Conservation (phyloP, 2,797 vertebrate species). For the Chrosomus eos region DNA sequence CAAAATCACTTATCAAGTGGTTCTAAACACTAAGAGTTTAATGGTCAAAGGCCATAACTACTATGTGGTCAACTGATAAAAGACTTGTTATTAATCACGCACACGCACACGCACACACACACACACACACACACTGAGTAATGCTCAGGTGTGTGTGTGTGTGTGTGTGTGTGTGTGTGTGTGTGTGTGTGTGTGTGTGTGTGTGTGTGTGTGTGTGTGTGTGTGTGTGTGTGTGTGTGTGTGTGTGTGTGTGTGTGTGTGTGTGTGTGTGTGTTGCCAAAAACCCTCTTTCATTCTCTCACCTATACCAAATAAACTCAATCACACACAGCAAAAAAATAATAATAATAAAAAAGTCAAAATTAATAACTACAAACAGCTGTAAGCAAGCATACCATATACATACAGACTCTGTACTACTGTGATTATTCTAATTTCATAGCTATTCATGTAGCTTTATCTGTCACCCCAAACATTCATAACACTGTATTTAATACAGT, state of each 20-base stretch:
- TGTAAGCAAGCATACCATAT: not conserved
- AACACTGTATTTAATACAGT: not conserved
- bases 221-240: not conserved
- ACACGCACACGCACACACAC: not conserved
- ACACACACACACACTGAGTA: slow-evolving; percentile 50
- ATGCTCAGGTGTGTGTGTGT: slow-evolving; percentile 60
- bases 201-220: not conserved
- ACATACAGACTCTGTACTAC: not conserved
- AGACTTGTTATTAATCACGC: too few relatives aligned
- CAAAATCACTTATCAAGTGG: slow-evolving; percentile 2
- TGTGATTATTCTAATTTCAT: not conserved
- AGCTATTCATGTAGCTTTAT: not conserved
- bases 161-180: not conserved
- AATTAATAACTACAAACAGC: not conserved
- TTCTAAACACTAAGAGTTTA: not conserved
- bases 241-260: not conserved
- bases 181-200: slow-evolving; percentile 31
- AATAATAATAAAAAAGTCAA: not conserved
- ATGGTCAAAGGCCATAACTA: slow-evolving; percentile 9
- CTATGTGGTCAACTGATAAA: slow-evolving; percentile 30
- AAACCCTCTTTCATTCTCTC: slow-evolving; percentile 16
- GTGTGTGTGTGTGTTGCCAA: not conserved
- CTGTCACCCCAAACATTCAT: not conserved
- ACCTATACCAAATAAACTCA: slow-evolving; percentile 5
- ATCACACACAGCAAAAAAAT: not conserved